These are phyloP conservation scores for Parapristionchus giblindavisi DNA, from an alignment of 2,888 invertebrate species.

Conservation along the genomic window DNA sequence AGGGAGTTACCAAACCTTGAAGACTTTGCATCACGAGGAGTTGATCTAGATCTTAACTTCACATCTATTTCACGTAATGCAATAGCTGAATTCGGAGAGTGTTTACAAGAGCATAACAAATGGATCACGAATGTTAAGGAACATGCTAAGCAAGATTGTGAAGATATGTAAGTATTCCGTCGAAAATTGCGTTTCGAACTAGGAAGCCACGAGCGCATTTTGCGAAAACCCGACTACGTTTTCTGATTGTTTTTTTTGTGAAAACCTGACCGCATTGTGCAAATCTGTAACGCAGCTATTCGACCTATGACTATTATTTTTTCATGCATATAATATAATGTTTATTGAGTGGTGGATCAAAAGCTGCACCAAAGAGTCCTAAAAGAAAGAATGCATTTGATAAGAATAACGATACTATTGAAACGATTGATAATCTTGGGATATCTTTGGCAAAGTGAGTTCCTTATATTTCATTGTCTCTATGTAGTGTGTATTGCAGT, in stretches of 20 bases:
- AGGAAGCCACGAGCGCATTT: neutral
- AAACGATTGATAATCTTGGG: constrained; percentile 33
- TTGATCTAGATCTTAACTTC: neutral
- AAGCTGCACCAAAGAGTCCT: constrained; percentile 29
- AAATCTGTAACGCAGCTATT: no score
- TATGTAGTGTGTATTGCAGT: no score
- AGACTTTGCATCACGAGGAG: neutral
- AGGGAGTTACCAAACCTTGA: neutral
- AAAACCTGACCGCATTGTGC: neutral
- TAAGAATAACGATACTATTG: constrained; percentile 23
- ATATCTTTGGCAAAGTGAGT: no score
- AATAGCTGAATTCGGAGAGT: neutral
- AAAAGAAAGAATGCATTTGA: constrained; percentile 25
- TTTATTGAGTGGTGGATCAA: constrained; percentile 12
- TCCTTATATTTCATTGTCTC: no score
- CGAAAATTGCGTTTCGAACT: no score
- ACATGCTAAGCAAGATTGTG: constrained; percentile 7
- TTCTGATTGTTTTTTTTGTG: neutral
- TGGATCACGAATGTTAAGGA: constrained; percentile 24
- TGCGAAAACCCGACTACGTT: neutral
- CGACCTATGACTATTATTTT: neutral
- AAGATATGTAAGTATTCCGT: constrained; percentile 23
- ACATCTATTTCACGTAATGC: neutral
- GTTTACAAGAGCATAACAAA: neutral
- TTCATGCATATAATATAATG: neutral